These are phyloP conservation scores for Agrotis clavis DNA, from an alignment of 2,888 invertebrate species.

Conservation along the genomic window DNA sequence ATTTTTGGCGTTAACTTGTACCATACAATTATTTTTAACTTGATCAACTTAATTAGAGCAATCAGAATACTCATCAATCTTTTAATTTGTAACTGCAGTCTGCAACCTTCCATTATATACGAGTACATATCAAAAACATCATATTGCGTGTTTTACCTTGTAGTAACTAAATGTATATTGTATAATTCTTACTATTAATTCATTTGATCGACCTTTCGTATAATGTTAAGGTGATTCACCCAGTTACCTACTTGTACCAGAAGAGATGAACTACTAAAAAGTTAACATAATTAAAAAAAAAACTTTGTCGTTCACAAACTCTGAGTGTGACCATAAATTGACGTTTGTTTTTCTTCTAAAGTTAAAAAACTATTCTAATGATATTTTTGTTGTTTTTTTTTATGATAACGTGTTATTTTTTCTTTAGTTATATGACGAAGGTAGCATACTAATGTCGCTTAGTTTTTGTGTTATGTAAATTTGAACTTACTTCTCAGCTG, in stretches of 20 bases:
- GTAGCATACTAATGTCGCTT: too few relatives aligned
- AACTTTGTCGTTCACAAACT: not conserved
- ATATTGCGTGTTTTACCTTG: constrained; percentile 55
- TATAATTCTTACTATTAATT: constrained; percentile 32
- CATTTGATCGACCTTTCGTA: constrained; percentile 41
- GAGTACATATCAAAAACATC: not conserved
- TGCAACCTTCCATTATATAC: constrained; percentile 20
- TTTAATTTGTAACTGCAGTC: not conserved
- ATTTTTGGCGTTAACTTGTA: too few relatives aligned
- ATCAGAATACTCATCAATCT: not conserved
- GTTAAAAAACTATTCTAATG: not conserved
- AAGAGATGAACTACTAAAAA: constrained; percentile 14
- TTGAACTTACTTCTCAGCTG: constrained; percentile 93
- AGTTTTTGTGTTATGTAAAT: not conserved
- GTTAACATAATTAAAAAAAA: not conserved
- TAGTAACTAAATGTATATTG: constrained; percentile 15
- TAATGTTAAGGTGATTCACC: constrained; percentile 42
- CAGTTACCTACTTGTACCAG: constrained; percentile 5
- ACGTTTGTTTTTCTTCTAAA: not conserved
- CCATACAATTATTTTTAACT: too few relatives aligned
- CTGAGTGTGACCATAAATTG: not conserved
- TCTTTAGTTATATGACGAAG: too few relatives aligned
- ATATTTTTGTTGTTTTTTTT: too few relatives aligned
- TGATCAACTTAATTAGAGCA: not conserved
- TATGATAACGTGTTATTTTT: too few relatives aligned